A percentile compares a stretch with the other conserved stretches of the same genome.
These are phyloP conservation scores for Burhinus bistriatus DNA, from an alignment of 2,113 vertebrate species.

Conservation along the genomic window DNA sequence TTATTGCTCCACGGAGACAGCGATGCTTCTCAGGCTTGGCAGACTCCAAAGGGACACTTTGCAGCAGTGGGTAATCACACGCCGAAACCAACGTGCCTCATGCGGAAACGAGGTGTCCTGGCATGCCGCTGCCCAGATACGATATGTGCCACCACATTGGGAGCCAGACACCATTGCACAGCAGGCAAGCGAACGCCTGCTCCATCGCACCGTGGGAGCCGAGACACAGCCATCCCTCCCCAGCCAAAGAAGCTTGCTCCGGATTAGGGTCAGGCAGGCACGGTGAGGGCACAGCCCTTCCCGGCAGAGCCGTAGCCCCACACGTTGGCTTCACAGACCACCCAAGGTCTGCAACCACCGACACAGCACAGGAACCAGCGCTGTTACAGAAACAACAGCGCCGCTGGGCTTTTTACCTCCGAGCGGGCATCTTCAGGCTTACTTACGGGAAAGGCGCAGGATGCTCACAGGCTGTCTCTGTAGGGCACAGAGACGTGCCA, in stretches of 20 bases:
- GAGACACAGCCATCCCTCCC: not conserved
- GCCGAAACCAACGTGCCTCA: accelerated
- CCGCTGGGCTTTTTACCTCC: not conserved
- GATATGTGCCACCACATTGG: accelerated
- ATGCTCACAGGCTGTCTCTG: not conserved
- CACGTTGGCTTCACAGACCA: accelerated
- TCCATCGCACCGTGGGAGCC: not conserved
- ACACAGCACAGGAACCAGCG: not conserved
- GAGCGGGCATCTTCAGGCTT: not conserved
- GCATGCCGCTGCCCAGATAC: not conserved
- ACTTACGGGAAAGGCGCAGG: not conserved
- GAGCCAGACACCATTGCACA: not conserved
- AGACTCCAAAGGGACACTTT: not conserved
- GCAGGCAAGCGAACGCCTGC: not conserved
- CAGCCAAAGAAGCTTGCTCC: accelerated
- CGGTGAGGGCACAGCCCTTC: not conserved
- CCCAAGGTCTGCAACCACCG: accelerated
- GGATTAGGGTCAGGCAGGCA: not conserved
- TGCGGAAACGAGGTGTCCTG: not conserved
- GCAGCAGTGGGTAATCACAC: not conserved
- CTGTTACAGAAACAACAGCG: not conserved
- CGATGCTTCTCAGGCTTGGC: not conserved
- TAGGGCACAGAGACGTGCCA: not conserved
- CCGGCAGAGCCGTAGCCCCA: not conserved
- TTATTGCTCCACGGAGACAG: not conserved